Evolutionary conservation across 2,113 vertebrate genomes (phyloP).

Genomic region (Hypanus sabinus): DNA sequence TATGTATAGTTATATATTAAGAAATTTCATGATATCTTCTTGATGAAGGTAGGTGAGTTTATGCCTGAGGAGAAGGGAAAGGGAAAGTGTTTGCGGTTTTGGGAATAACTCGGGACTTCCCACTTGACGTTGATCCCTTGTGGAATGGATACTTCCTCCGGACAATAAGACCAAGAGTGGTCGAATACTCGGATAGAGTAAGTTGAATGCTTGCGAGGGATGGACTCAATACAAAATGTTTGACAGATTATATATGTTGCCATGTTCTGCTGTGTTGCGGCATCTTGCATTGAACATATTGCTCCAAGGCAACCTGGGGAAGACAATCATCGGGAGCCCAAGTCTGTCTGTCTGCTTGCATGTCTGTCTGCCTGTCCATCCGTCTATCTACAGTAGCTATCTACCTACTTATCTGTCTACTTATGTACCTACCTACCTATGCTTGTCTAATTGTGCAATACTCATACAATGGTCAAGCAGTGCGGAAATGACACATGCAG

Average conservation of each 20-base stretch:
- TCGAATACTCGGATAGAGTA: background rate
- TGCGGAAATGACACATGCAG: background rate
- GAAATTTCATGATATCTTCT: background rate
- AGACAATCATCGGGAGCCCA: background rate
- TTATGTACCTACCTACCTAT: slow-evolving; percentile 25
- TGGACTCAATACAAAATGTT: background rate
- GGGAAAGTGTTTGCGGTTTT: background rate
- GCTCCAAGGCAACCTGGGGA: background rate
- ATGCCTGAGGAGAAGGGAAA: background rate
- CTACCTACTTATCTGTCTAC: background rate
- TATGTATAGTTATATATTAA: background rate
- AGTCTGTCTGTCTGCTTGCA: background rate
- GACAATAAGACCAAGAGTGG: too few relatives aligned
- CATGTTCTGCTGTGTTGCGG: background rate
- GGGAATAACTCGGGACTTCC: background rate
- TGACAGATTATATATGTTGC: background rate
- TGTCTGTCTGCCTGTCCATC: background rate
- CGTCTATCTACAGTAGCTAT: too few relatives aligned
- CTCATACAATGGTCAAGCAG: background rate
- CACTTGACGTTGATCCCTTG: background rate
- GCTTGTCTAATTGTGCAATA: slow-evolving; percentile 24
- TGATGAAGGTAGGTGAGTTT: background rate
- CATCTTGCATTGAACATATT: background rate
- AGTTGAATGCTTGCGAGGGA: background rate
- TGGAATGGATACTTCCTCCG: background rate